Conservation (phyloP, 2,888 invertebrate genomes). For the Hypomecis atomaria region DNA sequence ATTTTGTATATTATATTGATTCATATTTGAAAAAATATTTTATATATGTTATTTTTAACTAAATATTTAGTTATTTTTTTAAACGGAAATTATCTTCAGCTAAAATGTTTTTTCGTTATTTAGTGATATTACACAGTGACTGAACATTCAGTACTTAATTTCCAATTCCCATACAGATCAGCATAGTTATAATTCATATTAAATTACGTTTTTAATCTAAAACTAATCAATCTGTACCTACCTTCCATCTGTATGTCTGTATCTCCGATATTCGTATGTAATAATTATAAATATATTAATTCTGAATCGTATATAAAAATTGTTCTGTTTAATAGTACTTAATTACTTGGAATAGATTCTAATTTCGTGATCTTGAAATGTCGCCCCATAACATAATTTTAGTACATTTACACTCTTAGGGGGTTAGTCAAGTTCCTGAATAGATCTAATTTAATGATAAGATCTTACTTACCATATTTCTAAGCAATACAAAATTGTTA, state of each 20-base stretch:
- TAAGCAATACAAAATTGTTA: slow-evolving; percentile 45
- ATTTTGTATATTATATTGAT: too few species aligned
- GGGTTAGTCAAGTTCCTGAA: slow-evolving; percentile 52
- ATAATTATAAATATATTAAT: too few species aligned
- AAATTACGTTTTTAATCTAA: background rate
- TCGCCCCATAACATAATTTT: slow-evolving; percentile 16
- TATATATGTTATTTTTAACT: slow-evolving; percentile 17
- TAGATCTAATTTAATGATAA: slow-evolving; percentile 44
- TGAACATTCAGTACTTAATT: slow-evolving; percentile 37
- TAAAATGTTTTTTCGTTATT: too few species aligned
- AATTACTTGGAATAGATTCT: background rate
- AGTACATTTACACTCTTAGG: slow-evolving; percentile 17
- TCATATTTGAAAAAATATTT: too few species aligned
- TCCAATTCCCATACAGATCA: slow-evolving; percentile 1
- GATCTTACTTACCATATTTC: slow-evolving; percentile 43
- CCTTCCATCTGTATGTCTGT: too few species aligned
- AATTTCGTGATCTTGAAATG: slow-evolving; percentile 28
- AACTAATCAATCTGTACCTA: background rate
- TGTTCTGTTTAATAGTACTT: background rate
- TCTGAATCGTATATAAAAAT: too few species aligned
- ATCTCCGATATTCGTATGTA: too few species aligned
- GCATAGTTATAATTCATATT: background rate
- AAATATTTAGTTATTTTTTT: slow-evolving; percentile 26
- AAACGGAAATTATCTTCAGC: too few species aligned
- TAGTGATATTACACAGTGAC: too few species aligned